A percentile compares a stretch with the other conserved stretches of the same genome.
phyloP scores from a whole-genome alignment of 1,140 invertebrate genomes.

The Anastatus disparis region DNA sequence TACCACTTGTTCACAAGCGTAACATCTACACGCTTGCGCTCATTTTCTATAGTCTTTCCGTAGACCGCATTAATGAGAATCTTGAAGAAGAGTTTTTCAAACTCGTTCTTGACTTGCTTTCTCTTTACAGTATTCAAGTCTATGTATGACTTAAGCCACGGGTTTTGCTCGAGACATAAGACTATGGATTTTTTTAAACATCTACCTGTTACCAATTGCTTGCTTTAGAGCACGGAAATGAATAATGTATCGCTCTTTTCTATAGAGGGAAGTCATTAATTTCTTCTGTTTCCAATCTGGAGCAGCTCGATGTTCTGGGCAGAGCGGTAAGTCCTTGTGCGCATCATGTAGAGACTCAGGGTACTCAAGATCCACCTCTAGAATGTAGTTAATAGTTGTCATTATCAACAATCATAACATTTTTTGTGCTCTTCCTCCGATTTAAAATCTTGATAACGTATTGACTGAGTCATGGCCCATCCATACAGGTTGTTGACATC shows the following conservation, averaged over 20 bases:
- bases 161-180: conserved; percentile 59
- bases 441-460: neutral
- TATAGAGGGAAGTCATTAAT: conserved; percentile 41
- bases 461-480: conserved; percentile 59
- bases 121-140: conserved; percentile 56
- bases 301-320: too few relatives aligned
- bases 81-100: conserved; percentile 65
- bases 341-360: too few relatives aligned
- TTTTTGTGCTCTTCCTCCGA: conserved; percentile 54
- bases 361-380: too few relatives aligned
- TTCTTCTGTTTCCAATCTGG: too few relatives aligned
- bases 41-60: too few relatives aligned
- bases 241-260: conserved; percentile 61
- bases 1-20: conserved; percentile 50
- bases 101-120: conserved; percentile 52
- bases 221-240: conserved; percentile 60
- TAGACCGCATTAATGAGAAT: conserved; percentile 61
- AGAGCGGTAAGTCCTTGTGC: too few relatives aligned
- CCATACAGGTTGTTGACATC: conserved; percentile 72
- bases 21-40: conserved; percentile 54
- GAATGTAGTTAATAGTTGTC: conserved; percentile 11
- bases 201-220: conserved; percentile 53
- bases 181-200: conserved; percentile 58
- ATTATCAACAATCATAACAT: conserved; percentile 54
- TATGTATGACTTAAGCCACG: conserved; percentile 61